Base-by-base conservation (phyloP, 2,888 invertebrate genomes). In the Amblyteles armatorius region DNA sequence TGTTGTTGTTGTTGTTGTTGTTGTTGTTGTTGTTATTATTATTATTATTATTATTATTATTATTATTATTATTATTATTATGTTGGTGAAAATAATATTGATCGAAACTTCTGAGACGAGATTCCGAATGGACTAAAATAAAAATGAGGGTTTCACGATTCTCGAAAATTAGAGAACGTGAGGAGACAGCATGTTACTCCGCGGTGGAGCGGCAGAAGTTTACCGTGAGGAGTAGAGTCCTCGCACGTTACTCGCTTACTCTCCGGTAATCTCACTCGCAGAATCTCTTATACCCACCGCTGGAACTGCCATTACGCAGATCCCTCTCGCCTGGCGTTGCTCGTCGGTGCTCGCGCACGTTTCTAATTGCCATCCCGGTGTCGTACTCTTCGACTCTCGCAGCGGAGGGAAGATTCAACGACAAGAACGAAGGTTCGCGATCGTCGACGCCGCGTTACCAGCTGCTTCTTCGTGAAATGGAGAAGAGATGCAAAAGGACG, bases 401-500 rank as follows among this genome's bases (percentile, higher is more conserved):
- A 22, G 65, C 72, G 72, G n/a, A n/a, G 16, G 16, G 33, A 33
- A 33, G 60, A 63, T 60, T 50, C 69, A 74, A 63, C 69, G 74
- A 63, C 74, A 57, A 72, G 55, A 33, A 67, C 19, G 74, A 79
- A 44, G 79, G 72, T 52, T 79, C n/a, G 78, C 44, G 73, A 72
- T 69, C 80, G 36, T 36, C 69, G 44, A 69, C 50, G 65, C 40
- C 4, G 87, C 86, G 83, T 71, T 36, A 79, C 80, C 57, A 26
- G 65, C 44, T 69, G 78, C 82, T 79, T 82, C 74, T 72, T 60
- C 67, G 83, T 88, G 90, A 92, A 92, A 91, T 91, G 90, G 90
- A 91, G 91, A 90, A 91, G 90, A 91, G 89, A 88, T 90, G 91
- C 86, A 85, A 85, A 82, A 82, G 83, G 65, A 65, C 76, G 22